A percentile compares a stretch with the other conserved stretches of the same genome.
Evolutionary conservation across 2,113 vertebrate genomes (phyloP).

Genomic region (Telmatochromis sp.): DNA sequence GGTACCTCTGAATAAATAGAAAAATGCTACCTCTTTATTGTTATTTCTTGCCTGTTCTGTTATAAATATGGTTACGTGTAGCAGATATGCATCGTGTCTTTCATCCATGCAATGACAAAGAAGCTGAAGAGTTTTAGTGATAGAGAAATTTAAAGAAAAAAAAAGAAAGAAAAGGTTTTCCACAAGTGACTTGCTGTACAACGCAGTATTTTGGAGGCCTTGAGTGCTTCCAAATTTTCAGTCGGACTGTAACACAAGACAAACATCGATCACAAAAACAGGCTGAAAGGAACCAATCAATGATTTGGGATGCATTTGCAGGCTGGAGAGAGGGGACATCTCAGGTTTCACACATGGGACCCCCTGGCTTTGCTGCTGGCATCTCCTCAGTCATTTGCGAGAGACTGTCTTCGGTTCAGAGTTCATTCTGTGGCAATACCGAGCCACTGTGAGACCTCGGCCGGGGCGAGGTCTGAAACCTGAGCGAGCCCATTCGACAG

Average conservation of each 20-base stretch:
- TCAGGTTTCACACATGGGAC: conserved; percentile 40
- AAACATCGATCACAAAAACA: conserved; percentile 39
- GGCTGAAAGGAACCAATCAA: conserved; percentile 30
- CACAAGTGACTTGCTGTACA: not conserved
- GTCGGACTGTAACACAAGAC: conserved; percentile 54
- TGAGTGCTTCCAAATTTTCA: conserved; percentile 4
- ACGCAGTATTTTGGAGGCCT: conserved; percentile 16
- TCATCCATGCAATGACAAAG: conserved; percentile 43
- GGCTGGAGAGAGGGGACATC: conserved; percentile 3
- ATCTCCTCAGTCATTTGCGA: not conserved
- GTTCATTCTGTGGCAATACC: not conserved
- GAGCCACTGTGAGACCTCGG: not conserved
- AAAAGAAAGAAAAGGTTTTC: not conserved
- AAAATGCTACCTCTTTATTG: conserved; percentile 34
- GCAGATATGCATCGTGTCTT: conserved; percentile 4
- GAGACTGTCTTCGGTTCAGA: not conserved
- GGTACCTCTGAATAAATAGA: conserved; percentile 67
- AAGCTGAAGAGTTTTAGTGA: conserved; percentile 2
- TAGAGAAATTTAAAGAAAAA: not conserved
- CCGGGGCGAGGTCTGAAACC: not conserved
- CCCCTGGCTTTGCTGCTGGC: not conserved
- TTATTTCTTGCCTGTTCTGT: conserved; percentile 32
- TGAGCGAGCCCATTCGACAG: not conserved
- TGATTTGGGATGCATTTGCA: conserved; percentile 24
- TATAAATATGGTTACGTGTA: conserved; percentile 46